Base-by-base conservation (phyloP, 2,888 invertebrate species). In the Dendrolimus pini region DNA sequence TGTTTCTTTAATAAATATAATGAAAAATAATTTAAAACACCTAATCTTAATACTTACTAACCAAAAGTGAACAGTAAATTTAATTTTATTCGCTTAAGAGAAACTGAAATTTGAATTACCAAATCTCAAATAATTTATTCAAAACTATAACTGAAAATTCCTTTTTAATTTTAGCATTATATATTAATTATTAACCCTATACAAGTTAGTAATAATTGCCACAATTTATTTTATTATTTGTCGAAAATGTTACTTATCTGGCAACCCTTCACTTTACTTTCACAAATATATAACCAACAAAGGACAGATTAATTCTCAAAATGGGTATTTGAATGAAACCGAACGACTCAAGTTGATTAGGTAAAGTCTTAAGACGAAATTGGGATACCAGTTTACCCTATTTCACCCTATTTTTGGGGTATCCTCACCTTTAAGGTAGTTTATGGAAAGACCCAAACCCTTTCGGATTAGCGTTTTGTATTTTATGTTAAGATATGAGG, bases 281-380 rank as follows among this genome's bases (percentile, higher is more conserved):
- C 47, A 47, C 9, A 10, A 47, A 47, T 47, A 47, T 47, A 8
- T 47, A 47, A 47, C 66, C 65, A 56, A 63, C 30, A 61, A 47
- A 61, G 62, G 60, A 61, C 58, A 62, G 67, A 70, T 72, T 72
- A 71, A 70, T 70, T 61, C 63, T 54, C 61, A 59, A 66, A 67
- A 66, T 56, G 65, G 61, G 57, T 62, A 41, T 61, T 57, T 56
- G 60, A 55, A 57, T 63, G 61, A 55, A 62, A 65, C 59, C 58
- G 57, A 63, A 70, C 62, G 60, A 61, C 56, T 18, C 59, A 55
- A 58, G 60, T 70, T 70, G 65, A 68, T 70, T 68, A 64, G 67
- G 42, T 12, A 47, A 47, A 47, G 47, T 47, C 47, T 47, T 47
- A 47, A 47, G 47, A 47, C 47, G 47, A 12, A 47, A 47, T 47